Percentiles rank a stretch among this genome's conserved stretches.
These are phyloP conservation scores for Ophion ellenae DNA, from an alignment of 2,888 invertebrate species.

Conservation along the genomic window DNA sequence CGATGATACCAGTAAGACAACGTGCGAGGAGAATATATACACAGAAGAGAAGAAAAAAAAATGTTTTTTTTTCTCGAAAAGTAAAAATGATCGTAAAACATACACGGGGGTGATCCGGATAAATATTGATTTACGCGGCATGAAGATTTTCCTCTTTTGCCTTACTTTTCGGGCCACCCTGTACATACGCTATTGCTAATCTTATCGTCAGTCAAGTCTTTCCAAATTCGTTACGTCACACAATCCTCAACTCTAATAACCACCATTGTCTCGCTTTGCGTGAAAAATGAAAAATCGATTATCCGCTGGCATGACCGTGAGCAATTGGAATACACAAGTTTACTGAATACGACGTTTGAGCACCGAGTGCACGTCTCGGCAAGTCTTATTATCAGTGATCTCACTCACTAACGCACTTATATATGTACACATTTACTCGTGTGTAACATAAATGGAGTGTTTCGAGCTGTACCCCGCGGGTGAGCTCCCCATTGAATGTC, in stretches of 20 bases:
- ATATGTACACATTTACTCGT: not conserved
- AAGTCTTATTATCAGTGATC: conserved; percentile 54
- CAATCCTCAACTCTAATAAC: conserved; percentile 24
- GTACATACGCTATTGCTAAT: not conserved
- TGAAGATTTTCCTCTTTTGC: no score
- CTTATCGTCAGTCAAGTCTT: conserved; percentile 30
- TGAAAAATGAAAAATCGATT: conserved; percentile 54
- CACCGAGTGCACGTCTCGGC: conserved; percentile 4
- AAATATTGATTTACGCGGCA: no score
- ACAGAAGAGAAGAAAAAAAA: no score
- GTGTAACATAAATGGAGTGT: not conserved
- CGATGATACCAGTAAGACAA: no score
- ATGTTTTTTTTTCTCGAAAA: no score
- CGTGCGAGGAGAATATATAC: no score
- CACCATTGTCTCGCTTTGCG: conserved; percentile 11
- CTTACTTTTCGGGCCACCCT: no score
- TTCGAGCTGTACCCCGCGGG: conserved; percentile 2
- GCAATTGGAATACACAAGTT: conserved; percentile 40
- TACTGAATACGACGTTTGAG: conserved; percentile 32
- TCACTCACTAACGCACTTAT: conserved; percentile 34
- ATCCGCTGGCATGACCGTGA: conserved; percentile 39
- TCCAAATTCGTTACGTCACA: conserved; percentile 15
- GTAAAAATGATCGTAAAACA: no score
- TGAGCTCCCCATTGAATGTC: not conserved
- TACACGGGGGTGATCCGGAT: no score